Conservation (phyloP, 2,797 vertebrate species). For the Cercopithecus mitis region DNA sequence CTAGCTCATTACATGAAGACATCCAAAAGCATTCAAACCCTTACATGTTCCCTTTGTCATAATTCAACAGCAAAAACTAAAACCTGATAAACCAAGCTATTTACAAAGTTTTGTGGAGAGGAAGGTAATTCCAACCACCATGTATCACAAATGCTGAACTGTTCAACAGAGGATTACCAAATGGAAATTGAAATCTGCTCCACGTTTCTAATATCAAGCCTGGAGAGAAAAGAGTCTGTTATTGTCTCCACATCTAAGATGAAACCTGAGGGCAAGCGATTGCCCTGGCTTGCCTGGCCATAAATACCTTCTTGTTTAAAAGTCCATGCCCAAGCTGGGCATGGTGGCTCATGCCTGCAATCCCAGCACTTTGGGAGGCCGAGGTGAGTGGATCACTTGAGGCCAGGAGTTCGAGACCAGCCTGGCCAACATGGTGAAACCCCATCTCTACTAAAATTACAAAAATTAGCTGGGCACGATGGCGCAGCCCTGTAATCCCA, state of each 20-base stretch:
- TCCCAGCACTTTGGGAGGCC: no score
- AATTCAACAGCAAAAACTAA: slow-evolving; percentile 25
- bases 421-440: no score
- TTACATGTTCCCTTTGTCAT: background rate
- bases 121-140: slow-evolving; percentile 47
- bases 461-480: no score
- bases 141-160: background rate
- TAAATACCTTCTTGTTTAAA: slow-evolving; percentile 33
- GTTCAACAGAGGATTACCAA: slow-evolving; percentile 31
- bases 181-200: slow-evolving; percentile 42
- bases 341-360: no score
- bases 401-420: no score
- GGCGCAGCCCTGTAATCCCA: no score
- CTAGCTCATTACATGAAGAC: slow-evolving; percentile 54
- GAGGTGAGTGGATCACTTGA: no score
- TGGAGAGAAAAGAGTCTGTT: background rate
- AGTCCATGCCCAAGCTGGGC: background rate
- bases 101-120: slow-evolving; percentile 13
- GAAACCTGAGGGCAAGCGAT: background rate
- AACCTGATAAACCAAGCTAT: background rate
- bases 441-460: no score
- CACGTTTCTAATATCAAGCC: background rate
- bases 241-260: background rate
- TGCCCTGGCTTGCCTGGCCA: background rate
- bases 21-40: background rate